Evolutionary conservation across 2,113 vertebrate genomes (phyloP).

Genomic region (Callorhinus ursinus): DNA sequence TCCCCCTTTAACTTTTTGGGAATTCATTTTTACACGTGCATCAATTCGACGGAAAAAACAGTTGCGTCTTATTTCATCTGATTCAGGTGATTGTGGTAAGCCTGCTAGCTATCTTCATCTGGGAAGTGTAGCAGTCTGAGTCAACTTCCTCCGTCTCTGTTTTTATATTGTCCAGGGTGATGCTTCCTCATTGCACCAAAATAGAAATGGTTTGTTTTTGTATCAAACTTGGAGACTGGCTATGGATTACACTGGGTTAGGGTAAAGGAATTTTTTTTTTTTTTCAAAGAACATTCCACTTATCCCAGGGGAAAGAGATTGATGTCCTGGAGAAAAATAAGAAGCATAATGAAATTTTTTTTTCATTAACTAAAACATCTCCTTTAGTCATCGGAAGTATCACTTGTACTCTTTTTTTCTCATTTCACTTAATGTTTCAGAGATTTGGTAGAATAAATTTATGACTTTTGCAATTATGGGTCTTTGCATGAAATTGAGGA

Average conservation of each 20-base stretch:
- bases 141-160: slow-evolving; percentile 47
- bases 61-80: background rate
- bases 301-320: slow-evolving; percentile 32
- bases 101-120: background rate
- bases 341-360: background rate
- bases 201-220: slow-evolving; percentile 76
- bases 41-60: background rate
- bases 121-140: slow-evolving; percentile 53
- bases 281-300: slow-evolving; percentile 1
- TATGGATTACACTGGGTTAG: background rate
- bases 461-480: background rate
- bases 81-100: background rate
- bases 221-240: slow-evolving; percentile 62
- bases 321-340: slow-evolving; percentile 1
- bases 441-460: background rate
- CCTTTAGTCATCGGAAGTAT: background rate
- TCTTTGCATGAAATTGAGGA: slow-evolving; percentile 19
- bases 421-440: slow-evolving; percentile 44
- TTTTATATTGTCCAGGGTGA: slow-evolving; percentile 37
- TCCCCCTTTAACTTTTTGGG: slow-evolving; percentile 55
- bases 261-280: slow-evolving; percentile 24
- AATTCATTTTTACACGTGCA: slow-evolving; percentile 58
- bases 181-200: slow-evolving; percentile 71
- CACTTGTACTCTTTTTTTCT: background rate
- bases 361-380: background rate